These are phyloP conservation scores for Enteromius fasciolatus DNA, from an alignment of 2,797 vertebrate species.

Conservation along the genomic window DNA sequence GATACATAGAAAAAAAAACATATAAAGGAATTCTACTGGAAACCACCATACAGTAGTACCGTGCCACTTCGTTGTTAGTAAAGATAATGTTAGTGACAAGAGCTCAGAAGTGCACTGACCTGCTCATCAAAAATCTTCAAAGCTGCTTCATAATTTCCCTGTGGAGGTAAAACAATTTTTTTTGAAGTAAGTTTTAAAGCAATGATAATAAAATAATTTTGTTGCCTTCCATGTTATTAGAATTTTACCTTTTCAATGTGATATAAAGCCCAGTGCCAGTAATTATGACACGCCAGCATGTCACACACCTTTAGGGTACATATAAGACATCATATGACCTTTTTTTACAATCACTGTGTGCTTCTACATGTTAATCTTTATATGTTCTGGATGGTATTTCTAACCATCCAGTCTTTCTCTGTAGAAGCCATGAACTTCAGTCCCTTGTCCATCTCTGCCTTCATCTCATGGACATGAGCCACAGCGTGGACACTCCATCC, in stretches of 20 bases:
- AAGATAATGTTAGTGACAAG: background rate
- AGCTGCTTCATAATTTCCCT: conserved; percentile 91
- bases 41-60: background rate
- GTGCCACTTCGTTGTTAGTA: background rate
- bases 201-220: background rate
- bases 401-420: conserved; percentile 90
- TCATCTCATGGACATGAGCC: conserved; percentile 93
- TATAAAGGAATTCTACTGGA: background rate
- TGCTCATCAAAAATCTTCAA: conserved; percentile 86
- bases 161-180: conserved; percentile 36
- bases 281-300: conserved; percentile 91
- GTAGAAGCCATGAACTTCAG: conserved; percentile 85
- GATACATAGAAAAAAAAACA: background rate
- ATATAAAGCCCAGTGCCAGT: conserved; percentile 96
- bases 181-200: background rate
- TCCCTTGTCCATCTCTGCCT: conserved; percentile 83
- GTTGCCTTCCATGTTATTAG: background rate
- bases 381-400: background rate
- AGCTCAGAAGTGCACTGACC: conserved; percentile 76
- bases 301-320: conserved; percentile 78
- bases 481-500: conserved; percentile 89
- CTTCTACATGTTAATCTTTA: background rate
- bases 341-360: background rate
- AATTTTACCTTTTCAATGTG: conserved; percentile 90
- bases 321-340: background rate